Conservation (phyloP, 2,888 invertebrate species). For the Achlya flavicornis region DNA sequence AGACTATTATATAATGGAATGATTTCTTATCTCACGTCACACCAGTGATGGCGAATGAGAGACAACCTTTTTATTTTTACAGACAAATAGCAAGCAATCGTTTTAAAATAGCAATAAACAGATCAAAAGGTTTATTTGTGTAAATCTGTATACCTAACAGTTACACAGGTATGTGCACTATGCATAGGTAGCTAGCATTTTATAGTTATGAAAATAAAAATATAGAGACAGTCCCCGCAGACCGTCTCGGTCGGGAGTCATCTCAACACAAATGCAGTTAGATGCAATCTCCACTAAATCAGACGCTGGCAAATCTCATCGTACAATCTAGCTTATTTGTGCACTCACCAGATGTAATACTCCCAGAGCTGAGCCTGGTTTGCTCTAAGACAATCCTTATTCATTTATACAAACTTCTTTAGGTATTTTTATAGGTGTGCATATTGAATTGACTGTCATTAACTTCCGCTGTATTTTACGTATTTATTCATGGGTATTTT, state of each 20-base stretch:
- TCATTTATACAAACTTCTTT: no score
- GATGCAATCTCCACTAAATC: conserved; percentile 66
- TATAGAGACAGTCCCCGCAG: background rate
- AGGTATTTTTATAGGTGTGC: background rate
- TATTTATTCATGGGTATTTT: background rate
- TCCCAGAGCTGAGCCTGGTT: conserved; percentile 17
- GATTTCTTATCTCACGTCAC: conserved; percentile 16
- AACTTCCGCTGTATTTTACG: background rate
- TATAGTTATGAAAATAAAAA: background rate
- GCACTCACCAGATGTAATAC: conserved; percentile 17
- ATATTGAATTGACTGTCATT: background rate
- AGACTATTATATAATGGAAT: background rate
- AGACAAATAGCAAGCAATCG: no score
- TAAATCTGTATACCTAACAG: no score
- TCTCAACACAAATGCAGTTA: conserved; percentile 60
- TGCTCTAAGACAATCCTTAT: conserved; percentile 37
- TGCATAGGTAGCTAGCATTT: background rate
- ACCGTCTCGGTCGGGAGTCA: conserved; percentile 25
- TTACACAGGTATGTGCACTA: no score
- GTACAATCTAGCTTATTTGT: conserved; percentile 51
- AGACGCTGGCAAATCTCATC: conserved; percentile 55
- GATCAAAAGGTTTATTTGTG: no score
- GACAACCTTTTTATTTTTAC: conserved; percentile 8
- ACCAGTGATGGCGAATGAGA: background rate
- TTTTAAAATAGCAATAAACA: background rate